A percentile compares a stretch with the other conserved stretches of the same genome.
Conservation (phyloP, 2,797 vertebrate species). For the Halcyon smyrnensis region DNA sequence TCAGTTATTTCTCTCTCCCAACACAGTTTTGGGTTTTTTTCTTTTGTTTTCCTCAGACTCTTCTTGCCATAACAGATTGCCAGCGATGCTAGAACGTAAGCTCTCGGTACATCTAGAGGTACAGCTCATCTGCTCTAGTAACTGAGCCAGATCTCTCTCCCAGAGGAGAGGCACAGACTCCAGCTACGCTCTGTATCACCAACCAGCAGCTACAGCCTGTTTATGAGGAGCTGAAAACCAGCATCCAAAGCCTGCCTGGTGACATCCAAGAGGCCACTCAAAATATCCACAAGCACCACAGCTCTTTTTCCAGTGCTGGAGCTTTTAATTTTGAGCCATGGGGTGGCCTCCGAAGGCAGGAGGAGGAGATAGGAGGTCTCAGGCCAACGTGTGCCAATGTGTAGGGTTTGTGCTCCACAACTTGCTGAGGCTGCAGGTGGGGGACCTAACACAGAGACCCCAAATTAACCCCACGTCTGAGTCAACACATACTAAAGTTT, state of each 20-base stretch:
- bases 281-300: slow-evolving; percentile 84
- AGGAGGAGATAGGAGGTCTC: not conserved
- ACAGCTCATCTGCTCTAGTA: not conserved
- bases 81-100: not conserved
- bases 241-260: slow-evolving; percentile 71
- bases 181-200: slow-evolving; percentile 83
- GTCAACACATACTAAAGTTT: not conserved
- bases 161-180: slow-evolving; percentile 80
- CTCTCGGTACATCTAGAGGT: not conserved
- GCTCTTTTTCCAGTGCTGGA: slow-evolving; percentile 78
- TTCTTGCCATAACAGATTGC: not conserved
- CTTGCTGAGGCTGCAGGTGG: not conserved
- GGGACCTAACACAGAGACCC: not conserved
- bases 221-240: slow-evolving; percentile 50
- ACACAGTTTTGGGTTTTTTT: not conserved
- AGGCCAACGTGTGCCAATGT: not conserved
- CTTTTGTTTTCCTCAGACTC: not conserved
- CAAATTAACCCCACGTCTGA: not conserved
- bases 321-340: slow-evolving; percentile 34
- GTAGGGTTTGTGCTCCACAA: not conserved
- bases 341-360: not conserved
- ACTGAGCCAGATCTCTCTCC: not conserved
- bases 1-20: not conserved
- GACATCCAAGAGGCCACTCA: slow-evolving; percentile 63
- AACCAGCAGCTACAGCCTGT: slow-evolving; percentile 70